Evolutionary conservation across 64 coral and sea anemone species (phyloP).

Genomic region (Astreopora myriophthalma): DNA sequence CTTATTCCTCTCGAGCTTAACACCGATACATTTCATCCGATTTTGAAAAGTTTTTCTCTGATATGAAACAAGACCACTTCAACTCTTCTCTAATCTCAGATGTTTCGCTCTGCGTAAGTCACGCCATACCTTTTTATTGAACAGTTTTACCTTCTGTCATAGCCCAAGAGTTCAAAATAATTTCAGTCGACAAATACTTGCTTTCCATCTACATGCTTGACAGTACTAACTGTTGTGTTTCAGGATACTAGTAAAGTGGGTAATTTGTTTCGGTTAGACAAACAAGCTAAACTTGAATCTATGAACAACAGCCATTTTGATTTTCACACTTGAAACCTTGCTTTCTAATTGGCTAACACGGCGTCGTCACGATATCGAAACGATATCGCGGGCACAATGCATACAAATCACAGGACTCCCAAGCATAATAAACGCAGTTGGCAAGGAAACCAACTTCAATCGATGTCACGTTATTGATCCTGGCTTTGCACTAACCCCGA

Average conservation of each 20-base stretch:
- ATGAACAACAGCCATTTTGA: constrained; percentile 75
- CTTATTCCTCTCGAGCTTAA: not conserved
- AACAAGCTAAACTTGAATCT: not conserved
- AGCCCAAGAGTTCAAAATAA: not conserved
- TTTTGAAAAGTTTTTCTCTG: constrained; percentile 25
- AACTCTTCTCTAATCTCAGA: not conserved
- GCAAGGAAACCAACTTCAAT: too few species aligned
- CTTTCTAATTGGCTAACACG: constrained; percentile 61
- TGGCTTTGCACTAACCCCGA: too few species aligned
- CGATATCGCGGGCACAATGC: constrained; percentile 23
- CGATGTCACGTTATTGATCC: too few species aligned
- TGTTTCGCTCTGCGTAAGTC: not conserved
- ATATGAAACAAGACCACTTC: not conserved
- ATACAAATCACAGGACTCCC: too few species aligned
- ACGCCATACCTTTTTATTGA: constrained; percentile 3
- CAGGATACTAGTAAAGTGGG: too few species aligned
- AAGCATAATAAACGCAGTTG: too few species aligned
- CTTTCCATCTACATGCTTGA: not conserved
- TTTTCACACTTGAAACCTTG: constrained; percentile 17
- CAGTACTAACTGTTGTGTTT: not conserved
- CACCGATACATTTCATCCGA: not conserved
- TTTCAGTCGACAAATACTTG: not conserved
- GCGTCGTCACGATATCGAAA: too few species aligned
- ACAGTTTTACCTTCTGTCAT: not conserved
- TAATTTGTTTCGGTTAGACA: not conserved